Base-by-base conservation (phyloP, 2,888 invertebrate species). In the Drosophila neutralis region DNA sequence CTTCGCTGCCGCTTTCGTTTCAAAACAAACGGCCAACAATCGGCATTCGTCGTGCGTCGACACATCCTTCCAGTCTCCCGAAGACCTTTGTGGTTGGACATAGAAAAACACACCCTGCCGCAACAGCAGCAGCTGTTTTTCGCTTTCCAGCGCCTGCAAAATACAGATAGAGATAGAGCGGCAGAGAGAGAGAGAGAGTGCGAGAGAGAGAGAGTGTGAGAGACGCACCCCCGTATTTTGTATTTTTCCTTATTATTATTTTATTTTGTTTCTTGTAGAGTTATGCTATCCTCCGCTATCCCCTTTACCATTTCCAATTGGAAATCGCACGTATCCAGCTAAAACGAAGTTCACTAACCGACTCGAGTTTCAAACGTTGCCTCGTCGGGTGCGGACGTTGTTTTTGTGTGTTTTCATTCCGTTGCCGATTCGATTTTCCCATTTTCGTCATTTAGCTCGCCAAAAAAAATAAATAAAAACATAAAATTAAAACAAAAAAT, bases 271-370 rank as follows among this genome's bases (percentile, higher is more conserved):
- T 45, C 35, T 57, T 83, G 85, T 76, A 89, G 89, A 89, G 45
- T 73, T 68, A 40, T 42, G 21, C 42, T 62, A 45, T 33, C 59
- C 52, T 68, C 54, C 61, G 52, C 62, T 76, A 76, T 87, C 76
- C 87, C 76, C 79, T 76, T 78, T 71, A 40, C n/a, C 45, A 48
- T 35, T 85, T 85, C 85, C 85, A 88, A 88, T 83, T 86, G 85
- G 85, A 86, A 42, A 40, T 33, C 58, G 89, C 76, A 76, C 77
- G 66, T 51, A 70, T 60, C 51, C 62, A 71, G 69, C 61, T 51
- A 36, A 29, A 57, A 70, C 82, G 84, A 84, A 86, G 91, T 91
- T 91, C 91, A 90, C 78, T 90, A 85, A 81, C 91, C 90, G 89
- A 56, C 36, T 83, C 62, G 87, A 91, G 91, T 91, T 90, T 85